phyloP scores from a whole-genome alignment of 2,797 vertebrate genomes.

The Myotis daubentonii region DNA sequence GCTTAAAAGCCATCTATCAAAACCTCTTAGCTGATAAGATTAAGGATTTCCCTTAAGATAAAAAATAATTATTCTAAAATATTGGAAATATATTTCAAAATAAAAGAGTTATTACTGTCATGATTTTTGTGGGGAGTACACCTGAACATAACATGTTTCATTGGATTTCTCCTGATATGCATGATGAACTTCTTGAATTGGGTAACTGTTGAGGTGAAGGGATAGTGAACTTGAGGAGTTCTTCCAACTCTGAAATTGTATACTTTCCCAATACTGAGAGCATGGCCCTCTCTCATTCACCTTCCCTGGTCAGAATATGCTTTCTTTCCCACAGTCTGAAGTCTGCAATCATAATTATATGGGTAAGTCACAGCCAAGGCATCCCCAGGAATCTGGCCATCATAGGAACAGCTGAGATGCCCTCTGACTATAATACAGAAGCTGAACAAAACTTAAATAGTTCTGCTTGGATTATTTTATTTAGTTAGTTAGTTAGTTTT shows the following conservation, averaged over 20 bases:
- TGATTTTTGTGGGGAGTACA: neutral
- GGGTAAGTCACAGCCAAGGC: slow-evolving; percentile 13
- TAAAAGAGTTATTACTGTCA: slow-evolving; percentile 12
- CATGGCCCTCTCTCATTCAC: neutral
- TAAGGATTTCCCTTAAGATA: slow-evolving; percentile 62
- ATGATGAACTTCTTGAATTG: neutral
- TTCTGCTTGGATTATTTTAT: slow-evolving; percentile 29
- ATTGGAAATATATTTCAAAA: slow-evolving; percentile 53
- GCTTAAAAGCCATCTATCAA: slow-evolving; percentile 62
- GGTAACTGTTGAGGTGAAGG: neutral
- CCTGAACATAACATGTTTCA: neutral
- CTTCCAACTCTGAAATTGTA: neutral
- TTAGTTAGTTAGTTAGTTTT: neutral
- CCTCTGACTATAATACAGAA: slow-evolving; percentile 30
- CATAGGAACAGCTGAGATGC: slow-evolving; percentile 70
- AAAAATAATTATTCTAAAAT: slow-evolving; percentile 53
- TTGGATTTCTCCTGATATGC: neutral
- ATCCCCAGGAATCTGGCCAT: slow-evolving; percentile 56
- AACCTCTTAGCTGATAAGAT: slow-evolving; percentile 66
- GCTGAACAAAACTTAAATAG: neutral
- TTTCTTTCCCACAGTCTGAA: slow-evolving; percentile 22
- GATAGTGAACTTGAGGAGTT: neutral
- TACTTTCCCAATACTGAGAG: neutral
- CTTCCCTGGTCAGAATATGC: neutral
- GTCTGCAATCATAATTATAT: slow-evolving; percentile 57